These are phyloP conservation scores for Oligia strigilis DNA, from an alignment of 2,888 invertebrate species.

Conservation along the genomic window DNA sequence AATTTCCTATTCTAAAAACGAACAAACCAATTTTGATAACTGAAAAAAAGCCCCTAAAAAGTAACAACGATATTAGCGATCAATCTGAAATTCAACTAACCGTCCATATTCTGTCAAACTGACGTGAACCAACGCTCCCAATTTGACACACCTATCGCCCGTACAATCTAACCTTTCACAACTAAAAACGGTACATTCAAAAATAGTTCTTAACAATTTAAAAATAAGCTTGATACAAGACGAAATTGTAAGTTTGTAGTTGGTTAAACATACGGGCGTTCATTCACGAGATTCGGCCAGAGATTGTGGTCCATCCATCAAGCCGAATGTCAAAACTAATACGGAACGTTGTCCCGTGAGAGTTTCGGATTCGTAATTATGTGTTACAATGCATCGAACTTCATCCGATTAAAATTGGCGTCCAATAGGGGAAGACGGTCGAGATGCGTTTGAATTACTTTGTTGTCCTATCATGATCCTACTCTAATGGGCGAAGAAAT, in stretches of 20 bases:
- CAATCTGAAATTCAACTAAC: conserved; percentile 82
- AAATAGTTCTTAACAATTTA: conserved; percentile 61
- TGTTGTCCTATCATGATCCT: conserved; percentile 62
- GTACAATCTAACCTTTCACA: conserved; percentile 73
- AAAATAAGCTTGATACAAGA: conserved; percentile 58
- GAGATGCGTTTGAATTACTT: conserved; percentile 68
- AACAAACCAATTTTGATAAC: conserved; percentile 29
- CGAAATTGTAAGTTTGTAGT: conserved; percentile 62
- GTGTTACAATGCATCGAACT: conserved; percentile 85
- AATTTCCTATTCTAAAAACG: conserved; percentile 10
- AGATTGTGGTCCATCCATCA: conserved; percentile 90
- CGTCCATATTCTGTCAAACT: conserved; percentile 82
- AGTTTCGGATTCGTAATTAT: conserved; percentile 87
- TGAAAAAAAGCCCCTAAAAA: conserved; percentile 60
- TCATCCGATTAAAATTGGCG: conserved; percentile 90
- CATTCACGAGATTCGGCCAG: conserved; percentile 86
- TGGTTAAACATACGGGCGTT: conserved; percentile 83
- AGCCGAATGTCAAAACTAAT: conserved; percentile 90
- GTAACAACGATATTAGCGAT: conserved; percentile 73
- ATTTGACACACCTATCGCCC: conserved; percentile 85
- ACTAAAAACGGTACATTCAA: conserved; percentile 50
- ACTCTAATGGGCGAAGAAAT: conserved; percentile 61
- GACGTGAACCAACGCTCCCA: conserved; percentile 80
- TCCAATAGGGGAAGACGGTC: conserved; percentile 83
- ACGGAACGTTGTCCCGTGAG: conserved; percentile 88